These are phyloP conservation scores for Neolamprologus caudopunctatus DNA, from an alignment of 2,113 vertebrate genomes.

Conservation along the genomic window DNA sequence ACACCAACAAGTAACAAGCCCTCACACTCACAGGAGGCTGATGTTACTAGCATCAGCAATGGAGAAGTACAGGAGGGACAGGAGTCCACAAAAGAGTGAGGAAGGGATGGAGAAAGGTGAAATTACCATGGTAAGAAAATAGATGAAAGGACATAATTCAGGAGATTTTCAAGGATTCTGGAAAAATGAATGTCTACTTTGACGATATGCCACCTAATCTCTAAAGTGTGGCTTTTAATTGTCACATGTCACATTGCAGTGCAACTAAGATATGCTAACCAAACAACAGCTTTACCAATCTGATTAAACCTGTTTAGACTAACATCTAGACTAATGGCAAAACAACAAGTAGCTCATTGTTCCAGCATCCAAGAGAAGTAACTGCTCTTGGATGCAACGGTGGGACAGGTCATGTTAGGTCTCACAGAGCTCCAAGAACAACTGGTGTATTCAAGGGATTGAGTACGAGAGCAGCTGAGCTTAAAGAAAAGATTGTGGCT, in stretches of 20 bases:
- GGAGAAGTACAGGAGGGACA: neutral
- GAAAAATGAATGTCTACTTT: neutral
- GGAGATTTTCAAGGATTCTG: accelerated
- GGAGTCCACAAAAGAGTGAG: accelerated
- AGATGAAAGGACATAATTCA: accelerated
- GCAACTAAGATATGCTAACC: neutral
- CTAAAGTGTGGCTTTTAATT: neutral
- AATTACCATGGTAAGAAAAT: neutral
- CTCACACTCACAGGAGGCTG: neutral
- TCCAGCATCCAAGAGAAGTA: neutral
- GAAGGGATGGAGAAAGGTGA: neutral
- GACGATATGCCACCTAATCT: neutral
- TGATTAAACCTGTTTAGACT: neutral
- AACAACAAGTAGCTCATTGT: neutral
- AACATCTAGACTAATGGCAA: accelerated
- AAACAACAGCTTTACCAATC: neutral
- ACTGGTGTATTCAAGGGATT: neutral
- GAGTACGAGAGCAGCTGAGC: neutral
- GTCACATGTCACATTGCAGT: accelerated
- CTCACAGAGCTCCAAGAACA: neutral
- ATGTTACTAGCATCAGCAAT: neutral
- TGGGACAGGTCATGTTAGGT: neutral
- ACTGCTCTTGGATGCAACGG: accelerated
- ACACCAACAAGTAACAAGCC: neutral
- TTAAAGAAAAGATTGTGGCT: neutral